Percentiles rank a stretch among this genome's conserved stretches.
Evolutionary conservation across 2,797 vertebrate species (phyloP).

Genomic region (Schizopygopsis pylzovi): DNA sequence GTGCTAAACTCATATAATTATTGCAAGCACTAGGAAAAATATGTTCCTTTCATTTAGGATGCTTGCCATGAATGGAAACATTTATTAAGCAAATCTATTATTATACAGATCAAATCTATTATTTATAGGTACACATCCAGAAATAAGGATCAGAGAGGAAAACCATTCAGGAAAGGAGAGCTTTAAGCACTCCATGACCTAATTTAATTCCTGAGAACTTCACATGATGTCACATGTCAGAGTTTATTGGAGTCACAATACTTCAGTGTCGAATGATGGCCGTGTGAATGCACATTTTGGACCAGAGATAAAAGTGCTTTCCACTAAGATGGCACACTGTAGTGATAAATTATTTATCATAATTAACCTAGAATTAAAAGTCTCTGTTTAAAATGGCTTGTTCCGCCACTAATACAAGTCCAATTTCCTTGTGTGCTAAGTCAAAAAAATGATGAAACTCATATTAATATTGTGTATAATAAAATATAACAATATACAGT

Average conservation of each 20-base stretch:
- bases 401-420: background rate
- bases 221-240: slow-evolving; percentile 6
- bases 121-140: slow-evolving; percentile 6
- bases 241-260: background rate
- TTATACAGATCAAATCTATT: slow-evolving; percentile 12
- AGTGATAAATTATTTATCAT: background rate
- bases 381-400: background rate
- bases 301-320: background rate
- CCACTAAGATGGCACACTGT: background rate
- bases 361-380: background rate
- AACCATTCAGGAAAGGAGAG: background rate
- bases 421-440: background rate
- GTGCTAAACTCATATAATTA: slow-evolving; percentile 9
- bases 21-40: background rate
- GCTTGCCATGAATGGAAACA: slow-evolving; percentile 8
- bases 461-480: background rate
- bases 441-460: background rate
- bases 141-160: slow-evolving; percentile 17
- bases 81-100: slow-evolving; percentile 5
- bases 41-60: background rate
- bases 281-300: background rate
- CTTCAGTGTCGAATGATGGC: background rate
- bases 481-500: background rate
- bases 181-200: background rate
- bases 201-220: slow-evolving; percentile 33